These are phyloP conservation scores for Euura saliciscinereae DNA, from an alignment of 1,140 invertebrate genomes.

Conservation along the genomic window DNA sequence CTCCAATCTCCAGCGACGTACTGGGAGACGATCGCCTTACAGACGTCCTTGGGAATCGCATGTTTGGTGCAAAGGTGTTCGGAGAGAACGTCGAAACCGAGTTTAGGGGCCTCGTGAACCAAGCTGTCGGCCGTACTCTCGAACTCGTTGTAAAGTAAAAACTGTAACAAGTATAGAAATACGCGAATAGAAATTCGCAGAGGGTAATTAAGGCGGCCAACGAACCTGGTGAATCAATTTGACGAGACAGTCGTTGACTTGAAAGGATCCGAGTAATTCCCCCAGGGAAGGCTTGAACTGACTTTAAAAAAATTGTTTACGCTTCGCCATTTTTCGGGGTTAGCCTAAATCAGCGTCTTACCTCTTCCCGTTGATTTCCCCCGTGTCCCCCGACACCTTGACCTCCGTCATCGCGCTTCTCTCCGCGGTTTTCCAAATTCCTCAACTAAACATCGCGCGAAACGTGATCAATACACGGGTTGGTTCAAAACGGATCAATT, in stretches of 20 bases:
- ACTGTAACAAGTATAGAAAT: constrained; percentile 20
- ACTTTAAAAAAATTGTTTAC: not conserved
- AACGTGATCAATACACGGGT: not conserved
- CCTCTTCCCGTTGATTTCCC: not conserved
- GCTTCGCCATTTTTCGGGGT: not conserved
- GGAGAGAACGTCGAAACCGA: constrained; percentile 24
- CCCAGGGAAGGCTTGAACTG: constrained; percentile 1
- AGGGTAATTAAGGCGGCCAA: too few species aligned
- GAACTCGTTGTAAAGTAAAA: constrained; percentile 33
- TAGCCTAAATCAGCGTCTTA: not conserved
- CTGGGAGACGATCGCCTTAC: constrained; percentile 21
- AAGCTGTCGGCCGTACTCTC: constrained; percentile 33
- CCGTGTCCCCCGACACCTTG: not conserved
- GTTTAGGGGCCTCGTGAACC: constrained; percentile 28
- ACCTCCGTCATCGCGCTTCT: not conserved
- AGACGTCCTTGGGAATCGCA: constrained; percentile 9
- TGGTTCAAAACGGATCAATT: not conserved
- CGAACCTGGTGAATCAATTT: constrained; percentile 11
- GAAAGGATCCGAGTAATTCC: constrained; percentile 5
- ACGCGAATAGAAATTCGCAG: not conserved
- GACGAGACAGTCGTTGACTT: constrained; percentile 5
- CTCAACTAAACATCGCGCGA: not conserved
- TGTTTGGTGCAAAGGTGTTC: constrained; percentile 6
- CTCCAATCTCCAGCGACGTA: constrained; percentile 33
- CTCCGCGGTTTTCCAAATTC: not conserved